Conservation (phyloP, 2,797 vertebrate genomes). For the Cuniculus paca region DNA sequence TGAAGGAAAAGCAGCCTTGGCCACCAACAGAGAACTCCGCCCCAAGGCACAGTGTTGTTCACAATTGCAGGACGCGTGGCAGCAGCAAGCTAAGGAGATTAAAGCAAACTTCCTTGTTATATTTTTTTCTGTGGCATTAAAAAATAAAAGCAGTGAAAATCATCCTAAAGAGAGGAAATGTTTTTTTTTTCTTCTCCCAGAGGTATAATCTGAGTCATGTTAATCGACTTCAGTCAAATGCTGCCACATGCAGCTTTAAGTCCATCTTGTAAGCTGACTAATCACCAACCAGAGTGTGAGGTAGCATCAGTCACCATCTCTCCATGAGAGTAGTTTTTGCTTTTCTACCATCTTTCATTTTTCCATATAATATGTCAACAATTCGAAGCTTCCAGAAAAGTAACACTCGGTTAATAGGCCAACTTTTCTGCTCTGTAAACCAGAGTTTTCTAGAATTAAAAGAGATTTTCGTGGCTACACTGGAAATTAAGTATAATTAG, state of each 20-base stretch:
- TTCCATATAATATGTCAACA: constrained; percentile 9
- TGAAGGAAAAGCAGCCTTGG: not conserved
- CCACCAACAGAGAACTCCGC: not conserved
- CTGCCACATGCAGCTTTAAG: not conserved
- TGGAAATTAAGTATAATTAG: constrained; percentile 32
- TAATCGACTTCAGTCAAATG: constrained; percentile 40
- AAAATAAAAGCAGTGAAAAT: constrained; percentile 64
- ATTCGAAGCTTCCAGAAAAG: constrained; percentile 39
- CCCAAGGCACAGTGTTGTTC: not conserved
- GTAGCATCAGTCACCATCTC: not conserved
- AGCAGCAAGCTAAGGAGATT: not conserved
- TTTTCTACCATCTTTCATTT: not conserved
- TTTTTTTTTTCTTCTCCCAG: not conserved
- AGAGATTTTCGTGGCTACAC: not conserved
- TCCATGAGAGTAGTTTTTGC: not conserved
- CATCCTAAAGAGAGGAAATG: not conserved
- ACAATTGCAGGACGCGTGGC: not conserved
- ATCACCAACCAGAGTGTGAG: not conserved
- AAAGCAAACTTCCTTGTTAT: constrained; percentile 1
- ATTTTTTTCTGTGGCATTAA: constrained; percentile 32
- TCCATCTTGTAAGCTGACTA: constrained; percentile 18
- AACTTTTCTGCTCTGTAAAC: not conserved
- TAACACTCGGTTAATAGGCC: not conserved
- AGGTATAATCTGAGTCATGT: constrained; percentile 54
- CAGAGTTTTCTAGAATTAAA: constrained; percentile 7